A percentile compares a stretch with the other conserved stretches of the same genome.
These are phyloP conservation scores for Laticauda colubrina DNA, from an alignment of 2,113 vertebrate genomes.

Conservation along the genomic window DNA sequence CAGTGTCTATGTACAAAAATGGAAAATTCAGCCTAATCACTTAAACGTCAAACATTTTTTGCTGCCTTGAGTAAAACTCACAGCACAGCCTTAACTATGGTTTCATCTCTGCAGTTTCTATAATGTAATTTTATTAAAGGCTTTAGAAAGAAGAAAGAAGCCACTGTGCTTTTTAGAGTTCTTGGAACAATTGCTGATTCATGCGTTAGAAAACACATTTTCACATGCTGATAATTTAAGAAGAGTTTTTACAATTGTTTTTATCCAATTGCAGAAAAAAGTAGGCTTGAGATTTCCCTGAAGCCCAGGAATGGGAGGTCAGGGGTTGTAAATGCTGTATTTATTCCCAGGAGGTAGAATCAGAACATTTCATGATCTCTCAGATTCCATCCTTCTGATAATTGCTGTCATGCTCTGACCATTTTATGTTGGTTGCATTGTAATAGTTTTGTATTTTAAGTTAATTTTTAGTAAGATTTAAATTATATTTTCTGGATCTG, in stretches of 20 bases:
- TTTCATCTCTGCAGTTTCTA: conserved; percentile 15
- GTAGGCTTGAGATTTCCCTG: neutral
- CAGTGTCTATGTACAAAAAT: conserved; percentile 50
- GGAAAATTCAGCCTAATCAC: conserved; percentile 38
- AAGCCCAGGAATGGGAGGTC: neutral
- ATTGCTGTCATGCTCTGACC: neutral
- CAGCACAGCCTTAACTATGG: conserved; percentile 12
- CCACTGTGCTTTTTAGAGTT: neutral
- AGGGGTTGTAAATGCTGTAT: neutral
- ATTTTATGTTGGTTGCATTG: neutral
- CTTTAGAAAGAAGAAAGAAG: conserved; percentile 8
- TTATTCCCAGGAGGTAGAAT: neutral
- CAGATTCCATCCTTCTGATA: neutral
- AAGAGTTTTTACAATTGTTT: neutral
- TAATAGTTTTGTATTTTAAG: neutral
- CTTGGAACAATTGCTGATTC: conserved; percentile 5
- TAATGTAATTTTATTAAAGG: conserved; percentile 37
- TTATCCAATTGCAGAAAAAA: neutral
- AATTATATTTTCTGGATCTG: neutral
- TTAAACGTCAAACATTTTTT: conserved; percentile 37
- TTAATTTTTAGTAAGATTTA: neutral
- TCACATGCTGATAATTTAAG: neutral
- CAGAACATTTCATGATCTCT: neutral
- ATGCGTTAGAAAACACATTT: neutral
- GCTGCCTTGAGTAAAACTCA: conserved; percentile 30